These are phyloP conservation scores for Hippoglossus hippoglossus DNA, from an alignment of 2,797 vertebrate species.

Conservation along the genomic window DNA sequence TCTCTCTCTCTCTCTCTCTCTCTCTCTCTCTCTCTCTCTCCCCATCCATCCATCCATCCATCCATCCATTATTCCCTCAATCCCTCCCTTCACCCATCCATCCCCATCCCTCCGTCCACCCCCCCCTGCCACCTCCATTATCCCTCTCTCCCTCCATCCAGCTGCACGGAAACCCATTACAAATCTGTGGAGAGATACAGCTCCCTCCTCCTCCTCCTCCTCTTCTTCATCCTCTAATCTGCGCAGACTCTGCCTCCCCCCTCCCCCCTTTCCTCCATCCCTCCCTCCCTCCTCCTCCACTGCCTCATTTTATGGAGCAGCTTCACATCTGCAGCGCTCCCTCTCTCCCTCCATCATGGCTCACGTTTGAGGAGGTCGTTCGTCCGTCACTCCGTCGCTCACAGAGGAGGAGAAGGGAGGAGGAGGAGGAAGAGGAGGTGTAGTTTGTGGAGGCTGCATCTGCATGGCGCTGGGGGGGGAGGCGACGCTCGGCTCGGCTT, in stretches of 20 bases:
- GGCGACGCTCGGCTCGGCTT: slow-evolving; percentile 65
- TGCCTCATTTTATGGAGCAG: slow-evolving; percentile 62
- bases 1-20: too few relatives aligned
- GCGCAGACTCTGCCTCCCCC: slow-evolving; percentile 66
- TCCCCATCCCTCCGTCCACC: slow-evolving; percentile 13
- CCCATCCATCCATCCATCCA: neutral
- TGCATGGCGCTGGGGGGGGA: slow-evolving; percentile 71
- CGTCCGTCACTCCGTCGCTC: slow-evolving; percentile 18
- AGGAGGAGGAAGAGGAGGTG: slow-evolving; percentile 26
- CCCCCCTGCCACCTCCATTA: slow-evolving; percentile 5
- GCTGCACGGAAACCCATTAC: slow-evolving; percentile 50
- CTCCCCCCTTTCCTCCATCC: slow-evolving; percentile 37
- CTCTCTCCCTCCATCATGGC: slow-evolving; percentile 46
- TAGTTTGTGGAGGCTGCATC: slow-evolving; percentile 55
- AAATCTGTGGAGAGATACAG: slow-evolving; percentile 29
- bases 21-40: neutral
- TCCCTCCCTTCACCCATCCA: neutral
- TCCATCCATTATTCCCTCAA: neutral
- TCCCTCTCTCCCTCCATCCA: slow-evolving; percentile 39
- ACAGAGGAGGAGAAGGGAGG: slow-evolving; percentile 34
- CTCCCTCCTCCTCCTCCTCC: slow-evolving; percentile 12
- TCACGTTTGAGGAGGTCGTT: slow-evolving; percentile 58
- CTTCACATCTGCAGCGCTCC: slow-evolving; percentile 71
- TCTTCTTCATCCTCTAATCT: slow-evolving; percentile 61
- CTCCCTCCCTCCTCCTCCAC: slow-evolving; percentile 23